Conservation (phyloP, 1,140 invertebrate genomes). For the Leguminivora glycinivorella region DNA sequence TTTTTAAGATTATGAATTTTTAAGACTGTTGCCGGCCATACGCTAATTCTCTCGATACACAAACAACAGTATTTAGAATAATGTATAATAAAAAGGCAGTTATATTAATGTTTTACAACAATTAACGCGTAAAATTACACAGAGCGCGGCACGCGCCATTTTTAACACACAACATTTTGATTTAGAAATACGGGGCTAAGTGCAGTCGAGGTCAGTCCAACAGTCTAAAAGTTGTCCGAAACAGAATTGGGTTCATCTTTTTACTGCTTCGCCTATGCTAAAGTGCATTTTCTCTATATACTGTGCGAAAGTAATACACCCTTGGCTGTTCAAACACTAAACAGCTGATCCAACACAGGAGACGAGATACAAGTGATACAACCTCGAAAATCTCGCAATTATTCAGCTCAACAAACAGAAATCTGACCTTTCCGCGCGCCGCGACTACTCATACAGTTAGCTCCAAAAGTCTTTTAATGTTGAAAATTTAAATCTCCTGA, state of each 20-base stretch:
- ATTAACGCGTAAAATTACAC: slow-evolving; percentile 13
- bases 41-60: slow-evolving; percentile 36
- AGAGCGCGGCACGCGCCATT: neutral
- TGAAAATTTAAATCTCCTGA: too few species aligned
- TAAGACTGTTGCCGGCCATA: too few species aligned
- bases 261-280: too few species aligned
- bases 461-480: neutral
- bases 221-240: too few species aligned
- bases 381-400: neutral
- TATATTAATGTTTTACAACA: slow-evolving; percentile 13
- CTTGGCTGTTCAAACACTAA: neutral
- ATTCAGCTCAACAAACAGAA: neutral
- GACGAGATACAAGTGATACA: neutral
- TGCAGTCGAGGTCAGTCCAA: too few species aligned
- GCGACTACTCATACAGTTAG: neutral
- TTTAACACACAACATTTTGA: neutral
- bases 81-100: slow-evolving; percentile 27
- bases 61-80: slow-evolving; percentile 35
- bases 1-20: too few species aligned
- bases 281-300: too few species aligned
- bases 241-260: too few species aligned
- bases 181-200: neutral
- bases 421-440: neutral
- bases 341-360: neutral
- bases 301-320: neutral